Evolutionary conservation across 1,140 invertebrate species (phyloP).

Genomic region (Penaeus japonicus): DNA sequence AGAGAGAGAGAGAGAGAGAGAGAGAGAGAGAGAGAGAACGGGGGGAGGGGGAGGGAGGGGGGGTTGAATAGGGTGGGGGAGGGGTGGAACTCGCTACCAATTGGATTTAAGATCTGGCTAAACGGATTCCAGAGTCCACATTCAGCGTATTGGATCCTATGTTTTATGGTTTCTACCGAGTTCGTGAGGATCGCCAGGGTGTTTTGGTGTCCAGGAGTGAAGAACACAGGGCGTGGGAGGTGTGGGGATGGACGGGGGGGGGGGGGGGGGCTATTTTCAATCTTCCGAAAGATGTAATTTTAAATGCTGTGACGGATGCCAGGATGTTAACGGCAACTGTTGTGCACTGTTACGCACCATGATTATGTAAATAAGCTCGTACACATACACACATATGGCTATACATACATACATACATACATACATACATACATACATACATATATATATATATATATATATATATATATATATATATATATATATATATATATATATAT

Average conservation of each 20-base stretch:
- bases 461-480: too few relatives aligned
- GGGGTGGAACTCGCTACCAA: slow-evolving; percentile 38
- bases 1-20: too few relatives aligned
- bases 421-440: slow-evolving; percentile 6
- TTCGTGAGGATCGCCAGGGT: slow-evolving; percentile 18
- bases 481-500: too few relatives aligned
- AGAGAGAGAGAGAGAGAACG: not conserved
- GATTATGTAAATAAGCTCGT: not conserved
- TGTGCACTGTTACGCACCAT: too few relatives aligned
- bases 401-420: slow-evolving; percentile 21
- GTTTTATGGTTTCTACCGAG: slow-evolving; percentile 43
- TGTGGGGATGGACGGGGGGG: not conserved
- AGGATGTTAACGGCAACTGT: too few relatives aligned
- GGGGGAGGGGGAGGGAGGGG: not conserved
- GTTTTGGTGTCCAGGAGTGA: not conserved
- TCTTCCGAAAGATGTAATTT: too few relatives aligned
- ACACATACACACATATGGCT: slow-evolving; percentile 16
- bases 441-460: not conserved
- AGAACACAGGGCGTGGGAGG: not conserved
- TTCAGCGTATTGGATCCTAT: slow-evolving; percentile 37
- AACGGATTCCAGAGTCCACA: slow-evolving; percentile 53
- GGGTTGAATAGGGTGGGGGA: not conserved
- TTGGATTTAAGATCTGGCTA: slow-evolving; percentile 52
- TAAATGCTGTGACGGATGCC: not conserved
- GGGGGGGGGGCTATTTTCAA: not conserved